These are phyloP conservation scores for Anguilla marmorata DNA, from an alignment of 2,797 vertebrate species.

Conservation along the genomic window DNA sequence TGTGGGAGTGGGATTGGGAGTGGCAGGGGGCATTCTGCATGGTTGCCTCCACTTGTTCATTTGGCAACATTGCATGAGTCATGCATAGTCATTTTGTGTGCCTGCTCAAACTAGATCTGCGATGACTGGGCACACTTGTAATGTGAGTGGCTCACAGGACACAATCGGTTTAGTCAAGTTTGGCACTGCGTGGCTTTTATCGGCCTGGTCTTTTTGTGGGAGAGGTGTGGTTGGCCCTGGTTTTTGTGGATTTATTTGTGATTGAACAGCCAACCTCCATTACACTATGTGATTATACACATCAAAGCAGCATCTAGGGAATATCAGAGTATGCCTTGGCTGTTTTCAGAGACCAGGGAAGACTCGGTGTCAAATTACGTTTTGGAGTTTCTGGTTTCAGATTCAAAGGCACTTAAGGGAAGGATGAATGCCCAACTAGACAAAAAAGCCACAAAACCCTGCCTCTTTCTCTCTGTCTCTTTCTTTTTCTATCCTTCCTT, in stretches of 20 bases:
- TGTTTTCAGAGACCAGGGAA: background rate
- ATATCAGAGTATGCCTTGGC: background rate
- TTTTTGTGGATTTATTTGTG: background rate
- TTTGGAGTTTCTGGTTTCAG: background rate
- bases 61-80: constrained; percentile 12
- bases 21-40: background rate
- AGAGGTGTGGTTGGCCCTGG: background rate
- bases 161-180: background rate
- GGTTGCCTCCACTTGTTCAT: constrained; percentile 44
- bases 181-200: background rate
- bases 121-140: background rate
- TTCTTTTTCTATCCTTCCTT: background rate
- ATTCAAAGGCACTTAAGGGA: background rate
- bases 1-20: background rate
- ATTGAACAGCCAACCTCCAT: background rate
- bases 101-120: background rate
- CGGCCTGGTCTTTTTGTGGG: background rate
- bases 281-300: background rate
- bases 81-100: background rate
- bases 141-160: background rate
- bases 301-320: background rate
- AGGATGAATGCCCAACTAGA: background rate
- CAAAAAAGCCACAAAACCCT: background rate
- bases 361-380: background rate
- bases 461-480: background rate